Evolutionary conservation across 2,113 vertebrate genomes (phyloP), one percentile per base, ranked within the genome.

Genomic region (Cavia porcellus): DNA sequence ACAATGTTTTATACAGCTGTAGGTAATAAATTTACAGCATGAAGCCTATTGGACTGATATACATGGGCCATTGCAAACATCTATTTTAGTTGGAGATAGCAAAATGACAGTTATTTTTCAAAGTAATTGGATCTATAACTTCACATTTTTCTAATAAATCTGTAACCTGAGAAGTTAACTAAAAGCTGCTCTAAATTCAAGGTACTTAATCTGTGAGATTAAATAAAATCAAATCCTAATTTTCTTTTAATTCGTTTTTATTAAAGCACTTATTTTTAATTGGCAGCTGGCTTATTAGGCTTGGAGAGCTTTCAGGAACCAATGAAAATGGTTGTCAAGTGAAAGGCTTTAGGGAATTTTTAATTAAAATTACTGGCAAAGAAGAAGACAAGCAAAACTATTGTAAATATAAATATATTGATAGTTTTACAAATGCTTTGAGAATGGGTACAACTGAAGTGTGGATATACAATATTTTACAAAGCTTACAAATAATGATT

Each of bases 341-440:
- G 38, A 91, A 94, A 94, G n/a, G 2, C 42, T n/a, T 90, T 57
- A 59, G 64, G 87, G 17, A 88, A 92, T 83, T 96, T 90, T 90
- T 89, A 92, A 96, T 92, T 95, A 95, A 95, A 96, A 80, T 88
- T 50, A 80, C 19, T 93, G 59, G 15, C 45, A 80, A 94, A 59
- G 32, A 93, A 32, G 30, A 92, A 70, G 32, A 84, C 3, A 38
- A 3, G 32, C 66, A 80, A 96, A 75, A n/a, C 38, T 94, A 52
- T 35, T 74, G 2, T 62, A 96, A 87, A 10, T n/a, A 68, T 17
- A 86, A 52, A 57, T 19, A 24, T 86, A 77, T 94, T 66, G 74
- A 91, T 7, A 85, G 8, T 11, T 92, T 17, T 81, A 47, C n/a
- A 86, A 94, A 92, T 38, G 32, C 38, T 32, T 59, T 94, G 81